Percentiles rank a stretch among this genome's conserved stretches.
phyloP scores from a whole-genome alignment of 1,140 invertebrate genomes.

The Heliothis subflexa region DNA sequence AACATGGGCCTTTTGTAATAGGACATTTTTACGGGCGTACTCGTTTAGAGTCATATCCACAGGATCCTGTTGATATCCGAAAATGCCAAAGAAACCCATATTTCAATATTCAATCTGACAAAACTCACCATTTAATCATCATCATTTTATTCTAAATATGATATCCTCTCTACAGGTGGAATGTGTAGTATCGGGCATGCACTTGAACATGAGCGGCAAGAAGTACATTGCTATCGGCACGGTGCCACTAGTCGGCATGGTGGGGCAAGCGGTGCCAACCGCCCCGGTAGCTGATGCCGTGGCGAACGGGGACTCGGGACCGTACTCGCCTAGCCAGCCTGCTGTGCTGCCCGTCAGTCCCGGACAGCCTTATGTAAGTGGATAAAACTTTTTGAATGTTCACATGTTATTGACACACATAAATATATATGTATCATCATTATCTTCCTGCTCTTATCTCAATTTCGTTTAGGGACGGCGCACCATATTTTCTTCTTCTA shows the following conservation, averaged over 20 bases:
- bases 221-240: constrained; percentile 81
- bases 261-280: constrained; percentile 52
- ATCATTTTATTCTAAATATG: constrained; percentile 15
- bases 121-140: too few species aligned
- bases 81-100: too few species aligned
- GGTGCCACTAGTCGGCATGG: constrained; percentile 71
- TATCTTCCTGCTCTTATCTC: too few species aligned
- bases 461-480: too few species aligned
- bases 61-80: too few species aligned
- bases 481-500: too few species aligned
- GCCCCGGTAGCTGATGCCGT: constrained; percentile 48
- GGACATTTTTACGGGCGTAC: too few species aligned
- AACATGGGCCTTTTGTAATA: too few species aligned
- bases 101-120: too few species aligned
- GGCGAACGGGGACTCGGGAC: background rate
- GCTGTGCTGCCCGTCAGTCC: constrained; percentile 72
- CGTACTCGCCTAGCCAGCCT: constrained; percentile 63
- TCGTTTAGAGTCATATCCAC: too few species aligned
- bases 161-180: constrained; percentile 63
- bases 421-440: too few species aligned
- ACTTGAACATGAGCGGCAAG: constrained; percentile 74
- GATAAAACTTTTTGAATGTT: background rate
- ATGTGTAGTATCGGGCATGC: constrained; percentile 77
- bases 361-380: constrained; percentile 65
- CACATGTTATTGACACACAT: too few species aligned